Evolutionary conservation across 2,888 invertebrate species (phyloP), one percentile per base, ranked within the genome.

Genomic region (Choreutis nemorana): DNA sequence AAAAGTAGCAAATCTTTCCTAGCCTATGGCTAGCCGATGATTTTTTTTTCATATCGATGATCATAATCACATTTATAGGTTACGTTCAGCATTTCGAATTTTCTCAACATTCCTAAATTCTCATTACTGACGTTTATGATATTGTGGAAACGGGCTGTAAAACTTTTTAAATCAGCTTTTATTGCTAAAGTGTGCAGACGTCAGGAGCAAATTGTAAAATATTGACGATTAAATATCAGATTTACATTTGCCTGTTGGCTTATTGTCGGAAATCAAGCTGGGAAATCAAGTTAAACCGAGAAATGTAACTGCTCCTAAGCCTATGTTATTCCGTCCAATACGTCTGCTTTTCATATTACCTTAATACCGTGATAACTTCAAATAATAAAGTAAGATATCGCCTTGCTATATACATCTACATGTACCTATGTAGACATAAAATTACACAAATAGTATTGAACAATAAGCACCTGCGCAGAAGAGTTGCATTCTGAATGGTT

Each of bases 141-240:
- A 41, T 39, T 40, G 50, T 51, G 40, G 48, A 47, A 45, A 50
- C 54, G 51, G 41, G 39, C 35, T 39, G 33, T 33, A 37, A 41
- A 44, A 44, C 44, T 55, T 53, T 50, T 49, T 29, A 41, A 41
- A 42, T 39, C 39, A 41, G 35, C 39, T 54, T 51, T 56, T 51
- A 55, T 44, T 49, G n/a, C 14, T 8, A n/a, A 47, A 47, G 44
- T 35, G 28, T 42, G 41, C 44, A 53, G 40, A 50, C 48, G 42
- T 45, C 49, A 44, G 43, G 42, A 40, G 59, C 53, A 63, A 67
- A 71, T 72, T 67, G 63, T 62, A 50, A 71, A 59, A 58, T 68
- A 66, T 63, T 42, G 56, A 41, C 63, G 47, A 61, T 62, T 65
- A 57, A 58, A 55, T 40, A 41, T 31, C 44, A 59, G 63, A 70